These are phyloP conservation scores for Loriculus beryllinus DNA, from an alignment of 2,797 vertebrate species.

Conservation along the genomic window DNA sequence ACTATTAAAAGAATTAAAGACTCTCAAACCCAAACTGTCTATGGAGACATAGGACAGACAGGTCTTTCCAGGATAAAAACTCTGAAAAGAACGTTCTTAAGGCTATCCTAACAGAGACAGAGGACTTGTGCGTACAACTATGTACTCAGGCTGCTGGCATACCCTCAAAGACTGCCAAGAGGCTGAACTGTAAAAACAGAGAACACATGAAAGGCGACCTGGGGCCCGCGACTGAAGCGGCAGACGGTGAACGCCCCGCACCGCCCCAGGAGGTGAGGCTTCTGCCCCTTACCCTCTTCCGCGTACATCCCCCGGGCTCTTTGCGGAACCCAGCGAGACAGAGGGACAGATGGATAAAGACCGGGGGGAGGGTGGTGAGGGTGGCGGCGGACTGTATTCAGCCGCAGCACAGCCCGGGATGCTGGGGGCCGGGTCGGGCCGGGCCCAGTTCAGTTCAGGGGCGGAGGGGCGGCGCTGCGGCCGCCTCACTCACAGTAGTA, in stretches of 20 bases:
- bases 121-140: accelerated
- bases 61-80: background rate
- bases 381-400: background rate
- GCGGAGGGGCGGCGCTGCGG: background rate
- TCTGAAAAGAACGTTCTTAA: background rate
- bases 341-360: background rate
- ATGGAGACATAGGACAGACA: background rate
- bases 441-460: too few species aligned
- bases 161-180: accelerated
- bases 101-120: too few species aligned
- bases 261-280: background rate
- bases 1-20: background rate
- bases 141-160: accelerated
- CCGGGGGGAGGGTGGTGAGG: too few species aligned
- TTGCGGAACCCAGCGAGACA: background rate
- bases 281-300: background rate
- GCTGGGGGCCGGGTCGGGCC: too few species aligned
- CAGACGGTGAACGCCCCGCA: background rate
- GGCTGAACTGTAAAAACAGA: accelerated
- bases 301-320: background rate
- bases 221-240: background rate
- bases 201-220: accelerated
- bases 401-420: background rate
- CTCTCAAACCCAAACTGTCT: background rate
- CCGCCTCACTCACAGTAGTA: constrained; percentile 91